These are phyloP conservation scores for Albula goreensis DNA, from an alignment of 2,113 vertebrate genomes.

Conservation along the genomic window DNA sequence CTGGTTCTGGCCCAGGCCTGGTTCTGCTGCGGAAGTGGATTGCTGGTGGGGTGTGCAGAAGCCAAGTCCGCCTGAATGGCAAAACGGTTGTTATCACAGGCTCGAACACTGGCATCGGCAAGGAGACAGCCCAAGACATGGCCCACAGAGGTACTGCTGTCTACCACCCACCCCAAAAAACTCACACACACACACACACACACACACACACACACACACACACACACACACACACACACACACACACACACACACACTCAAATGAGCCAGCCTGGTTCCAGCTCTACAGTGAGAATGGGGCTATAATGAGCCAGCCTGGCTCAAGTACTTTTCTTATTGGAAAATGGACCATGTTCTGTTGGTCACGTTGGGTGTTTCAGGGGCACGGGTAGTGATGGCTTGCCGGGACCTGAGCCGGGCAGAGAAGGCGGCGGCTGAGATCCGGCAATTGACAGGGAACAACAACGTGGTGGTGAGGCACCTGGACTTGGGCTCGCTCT, in stretches of 20 bases:
- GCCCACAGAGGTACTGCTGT: slow-evolving; percentile 57
- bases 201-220: background rate
- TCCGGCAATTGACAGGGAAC: slow-evolving; percentile 63
- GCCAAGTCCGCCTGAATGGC: slow-evolving; percentile 60
- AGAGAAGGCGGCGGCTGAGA: slow-evolving; percentile 58
- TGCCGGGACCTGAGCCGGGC: slow-evolving; percentile 66
- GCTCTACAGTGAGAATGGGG: too few species aligned
- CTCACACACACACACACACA: background rate
- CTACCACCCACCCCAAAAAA: background rate
- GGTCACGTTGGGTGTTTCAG: slow-evolving; percentile 35
- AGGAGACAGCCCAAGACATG: slow-evolving; percentile 68
- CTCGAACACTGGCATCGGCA: slow-evolving; percentile 72
- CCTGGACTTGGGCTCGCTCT: slow-evolving; percentile 62
- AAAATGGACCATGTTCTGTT: background rate
- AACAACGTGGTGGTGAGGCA: slow-evolving; percentile 61
- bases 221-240: background rate
- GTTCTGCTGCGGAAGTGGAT: slow-evolving; percentile 60
- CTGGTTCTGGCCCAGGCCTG: slow-evolving; percentile 28
- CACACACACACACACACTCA: background rate
- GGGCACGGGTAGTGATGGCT: slow-evolving; percentile 69
- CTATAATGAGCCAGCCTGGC: background rate
- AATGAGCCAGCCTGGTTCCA: background rate
- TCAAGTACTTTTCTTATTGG: background rate
- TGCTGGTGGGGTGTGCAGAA: slow-evolving; percentile 56
- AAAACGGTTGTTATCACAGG: slow-evolving; percentile 74